These are phyloP conservation scores for Rhynchomys soricoides DNA, from an alignment of 2,113 vertebrate genomes.

Conservation along the genomic window DNA sequence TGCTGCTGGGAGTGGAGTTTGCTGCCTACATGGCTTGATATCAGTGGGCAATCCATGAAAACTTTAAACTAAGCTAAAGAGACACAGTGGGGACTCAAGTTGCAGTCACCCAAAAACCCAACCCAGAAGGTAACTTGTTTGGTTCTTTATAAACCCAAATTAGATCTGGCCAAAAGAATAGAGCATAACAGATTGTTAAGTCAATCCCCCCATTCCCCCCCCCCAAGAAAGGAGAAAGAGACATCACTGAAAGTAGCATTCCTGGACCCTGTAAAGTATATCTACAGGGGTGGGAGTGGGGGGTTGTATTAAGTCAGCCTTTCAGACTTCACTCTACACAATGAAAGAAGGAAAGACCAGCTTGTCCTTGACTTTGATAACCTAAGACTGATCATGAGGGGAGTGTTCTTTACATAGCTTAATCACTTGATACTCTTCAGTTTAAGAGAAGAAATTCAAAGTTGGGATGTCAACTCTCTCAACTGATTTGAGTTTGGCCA, in stretches of 20 bases:
- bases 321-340: not conserved
- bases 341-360: not conserved
- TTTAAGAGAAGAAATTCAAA: constrained; percentile 22
- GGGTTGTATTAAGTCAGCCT: not conserved
- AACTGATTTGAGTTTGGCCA: not conserved
- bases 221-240: not conserved
- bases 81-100: not conserved
- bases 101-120: constrained; percentile 31
- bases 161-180: constrained; percentile 49
- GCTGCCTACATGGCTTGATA: not conserved
- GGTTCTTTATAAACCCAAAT: not conserved
- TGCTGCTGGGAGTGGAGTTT: not conserved
- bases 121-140: not conserved
- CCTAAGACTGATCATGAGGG: not conserved
- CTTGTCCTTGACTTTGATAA: not conserved
- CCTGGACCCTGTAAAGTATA: not conserved
- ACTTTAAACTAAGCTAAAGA: constrained; percentile 6
- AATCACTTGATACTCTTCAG: not conserved
- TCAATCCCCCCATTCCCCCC: not conserved
- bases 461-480: not conserved
- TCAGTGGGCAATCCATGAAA: not conserved
- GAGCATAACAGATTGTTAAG: not conserved
- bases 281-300: not conserved
- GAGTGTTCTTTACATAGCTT: not conserved
- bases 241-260: not conserved